phyloP scores from a whole-genome alignment of 2,797 vertebrate species.

The Sebastes diaconus region DNA sequence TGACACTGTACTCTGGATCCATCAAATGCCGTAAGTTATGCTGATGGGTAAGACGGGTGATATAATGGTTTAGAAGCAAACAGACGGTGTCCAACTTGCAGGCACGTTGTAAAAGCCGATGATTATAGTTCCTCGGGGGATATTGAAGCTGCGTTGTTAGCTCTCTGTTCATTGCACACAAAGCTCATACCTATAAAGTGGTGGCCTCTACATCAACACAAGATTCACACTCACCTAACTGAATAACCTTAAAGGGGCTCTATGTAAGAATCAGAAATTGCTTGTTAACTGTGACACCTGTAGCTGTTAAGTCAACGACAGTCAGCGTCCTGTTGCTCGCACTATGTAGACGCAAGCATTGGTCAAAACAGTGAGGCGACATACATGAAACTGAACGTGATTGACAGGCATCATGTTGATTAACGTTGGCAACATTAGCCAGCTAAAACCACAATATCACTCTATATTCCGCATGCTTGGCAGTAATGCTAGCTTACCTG shows the following conservation, averaged over 20 bases:
- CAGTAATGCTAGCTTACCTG: too few relatives aligned
- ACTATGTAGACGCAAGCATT: too few relatives aligned
- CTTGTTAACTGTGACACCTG: too few relatives aligned
- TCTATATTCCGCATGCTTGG: too few relatives aligned
- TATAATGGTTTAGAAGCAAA: neutral
- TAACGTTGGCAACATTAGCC: too few relatives aligned
- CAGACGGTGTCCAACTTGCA: neutral
- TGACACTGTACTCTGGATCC: neutral
- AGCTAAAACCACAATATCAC: too few relatives aligned
- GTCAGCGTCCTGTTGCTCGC: too few relatives aligned
- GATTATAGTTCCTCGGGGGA: constrained; percentile 9
- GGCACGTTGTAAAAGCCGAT: neutral
- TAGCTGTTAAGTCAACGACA: too few relatives aligned
- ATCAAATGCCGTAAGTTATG: neutral
- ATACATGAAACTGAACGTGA: too few relatives aligned
- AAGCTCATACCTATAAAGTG: neutral
- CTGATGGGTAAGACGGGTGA: neutral
- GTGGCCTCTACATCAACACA: neutral
- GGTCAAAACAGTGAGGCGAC: too few relatives aligned
- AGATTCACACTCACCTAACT: neutral
- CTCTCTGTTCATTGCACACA: neutral
- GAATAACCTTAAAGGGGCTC: neutral
- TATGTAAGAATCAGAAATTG: too few relatives aligned
- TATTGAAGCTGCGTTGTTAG: constrained; percentile 9
- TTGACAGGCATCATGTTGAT: too few relatives aligned